Conservation (phyloP, 2,888 invertebrate species). For the Galerucella calmariensis region DNA sequence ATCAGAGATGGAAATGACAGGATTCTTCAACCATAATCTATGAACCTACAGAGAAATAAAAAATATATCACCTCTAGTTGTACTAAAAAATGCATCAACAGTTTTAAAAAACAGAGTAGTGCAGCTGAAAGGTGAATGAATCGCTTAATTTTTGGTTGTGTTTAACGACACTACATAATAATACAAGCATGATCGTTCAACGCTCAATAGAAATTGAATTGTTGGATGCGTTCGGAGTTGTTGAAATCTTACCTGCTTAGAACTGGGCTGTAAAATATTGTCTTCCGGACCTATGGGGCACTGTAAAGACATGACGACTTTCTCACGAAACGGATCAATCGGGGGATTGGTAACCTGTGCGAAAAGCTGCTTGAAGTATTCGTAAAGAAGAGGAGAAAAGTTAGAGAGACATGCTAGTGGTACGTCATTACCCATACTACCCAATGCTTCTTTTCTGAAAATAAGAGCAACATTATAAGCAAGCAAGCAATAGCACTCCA, state of each 20-base stretch:
- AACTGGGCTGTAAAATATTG: conserved; percentile 91
- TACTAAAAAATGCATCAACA: background rate
- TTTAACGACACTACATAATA: too few species aligned
- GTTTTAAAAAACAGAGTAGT: background rate
- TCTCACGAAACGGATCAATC: conserved; percentile 98
- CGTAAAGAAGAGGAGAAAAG: conserved; percentile 94
- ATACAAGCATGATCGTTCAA: too few species aligned
- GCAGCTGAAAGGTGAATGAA: too few species aligned
- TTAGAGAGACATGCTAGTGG: conserved; percentile 96
- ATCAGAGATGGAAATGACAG: conserved; percentile 92
- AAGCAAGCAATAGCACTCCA: background rate
- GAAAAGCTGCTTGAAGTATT: conserved; percentile 98
- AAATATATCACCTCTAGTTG: background rate
- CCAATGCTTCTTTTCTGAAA: conserved; percentile 93
- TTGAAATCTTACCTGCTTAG: conserved; percentile 72
- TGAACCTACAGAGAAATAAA: conserved; percentile 65
- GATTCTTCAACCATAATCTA: conserved; percentile 92
- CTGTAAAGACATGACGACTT: conserved; percentile 97
- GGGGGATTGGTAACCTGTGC: conserved; percentile 99
- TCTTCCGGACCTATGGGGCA: conserved; percentile 97
- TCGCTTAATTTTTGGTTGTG: too few species aligned
- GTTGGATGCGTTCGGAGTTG: background rate
- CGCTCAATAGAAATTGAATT: background rate
- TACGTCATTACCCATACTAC: conserved; percentile 99
- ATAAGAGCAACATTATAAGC: background rate